Base-by-base conservation (phyloP, 1,140 invertebrate genomes). In the Lucilia sericata region DNA sequence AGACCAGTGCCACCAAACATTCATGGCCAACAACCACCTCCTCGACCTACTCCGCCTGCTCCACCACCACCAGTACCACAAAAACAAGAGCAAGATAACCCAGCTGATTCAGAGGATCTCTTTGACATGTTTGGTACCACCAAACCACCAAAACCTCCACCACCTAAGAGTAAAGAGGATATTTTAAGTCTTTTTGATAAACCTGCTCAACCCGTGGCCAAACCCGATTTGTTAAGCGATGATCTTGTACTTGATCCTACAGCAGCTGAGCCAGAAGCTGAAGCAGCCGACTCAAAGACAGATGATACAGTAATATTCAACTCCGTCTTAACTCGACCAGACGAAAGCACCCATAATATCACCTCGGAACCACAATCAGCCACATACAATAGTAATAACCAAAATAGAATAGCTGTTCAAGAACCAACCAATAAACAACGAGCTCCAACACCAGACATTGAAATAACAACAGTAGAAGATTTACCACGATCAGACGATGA, bases 131-230 rank as follows among this genome's bases (percentile, higher is more conserved):
- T 93, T 84, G 92, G 91, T 9, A 86, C 87, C 36, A 86, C 86
- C n/a, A 90, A 90, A 85, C 89, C 90, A 75, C 85, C 87, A 10
- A 89, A 91, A 87, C 92, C 90, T 30, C 91, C 91, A 83, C 91
- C 91, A 86, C 88, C 90, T 82, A 90, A 93, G 47, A 92, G 93
- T 19, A 94, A 94, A 84, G 93, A 94, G 87, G 94, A 93, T 84
- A 95, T 95, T 65, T 88, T 95, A 30, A 95, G 94, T 88, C 90
- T 95, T n/a, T 94, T 94, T 85, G 93, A 94, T 21, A 91, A 92
- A 84, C 93, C 93, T 13, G 36, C 85, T 82, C 86, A 87, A 81
- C 84, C 82, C n/a, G 55, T 70, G 21, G 87, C 87, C 84, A 87
- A 91, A 82, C 88, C 88, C 19, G 93, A 93, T 87, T 92, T 93